Evolutionary conservation across 2,797 vertebrate species (phyloP).

Genomic region (Euphonia xanthogaster): DNA sequence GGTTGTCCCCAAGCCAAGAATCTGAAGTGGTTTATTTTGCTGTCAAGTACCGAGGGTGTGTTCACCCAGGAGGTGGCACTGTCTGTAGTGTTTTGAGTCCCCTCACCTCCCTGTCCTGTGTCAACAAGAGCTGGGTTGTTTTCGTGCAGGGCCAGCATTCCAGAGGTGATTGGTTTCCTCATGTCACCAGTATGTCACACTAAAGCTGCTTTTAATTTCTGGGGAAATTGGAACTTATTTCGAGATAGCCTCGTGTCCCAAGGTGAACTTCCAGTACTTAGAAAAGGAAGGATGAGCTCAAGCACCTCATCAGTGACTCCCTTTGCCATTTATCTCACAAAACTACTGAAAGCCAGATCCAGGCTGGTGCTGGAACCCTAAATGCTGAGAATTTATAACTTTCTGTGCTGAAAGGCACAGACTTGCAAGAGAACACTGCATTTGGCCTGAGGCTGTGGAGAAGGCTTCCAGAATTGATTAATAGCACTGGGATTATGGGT

Average conservation of each 20-base stretch:
- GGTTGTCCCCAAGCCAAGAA: not conserved
- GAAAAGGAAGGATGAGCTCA: not conserved
- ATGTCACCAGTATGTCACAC: not conserved
- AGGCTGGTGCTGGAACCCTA: not conserved
- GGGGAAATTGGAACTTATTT: not conserved
- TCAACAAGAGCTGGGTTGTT: not conserved
- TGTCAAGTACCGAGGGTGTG: not conserved
- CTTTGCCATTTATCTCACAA: not conserved
- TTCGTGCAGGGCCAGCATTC: not conserved
- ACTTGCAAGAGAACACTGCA: not conserved
- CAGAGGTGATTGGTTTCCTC: not conserved
- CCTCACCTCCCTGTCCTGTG: not conserved
- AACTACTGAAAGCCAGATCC: not conserved
- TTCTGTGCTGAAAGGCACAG: not conserved
- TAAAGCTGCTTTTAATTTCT: not conserved
- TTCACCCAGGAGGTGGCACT: constrained; percentile 41
- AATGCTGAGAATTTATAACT: not conserved
- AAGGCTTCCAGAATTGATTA: not conserved
- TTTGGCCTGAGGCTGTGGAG: not conserved
- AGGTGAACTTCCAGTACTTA: not conserved
- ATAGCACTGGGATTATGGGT: not conserved
- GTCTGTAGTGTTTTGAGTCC: not conserved
- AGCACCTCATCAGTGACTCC: not conserved
- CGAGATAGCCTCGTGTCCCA: not conserved
- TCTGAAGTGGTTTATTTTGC: not conserved